Conservation (phyloP, 1,140 invertebrate species). For the Penaeus indicus region DNA sequence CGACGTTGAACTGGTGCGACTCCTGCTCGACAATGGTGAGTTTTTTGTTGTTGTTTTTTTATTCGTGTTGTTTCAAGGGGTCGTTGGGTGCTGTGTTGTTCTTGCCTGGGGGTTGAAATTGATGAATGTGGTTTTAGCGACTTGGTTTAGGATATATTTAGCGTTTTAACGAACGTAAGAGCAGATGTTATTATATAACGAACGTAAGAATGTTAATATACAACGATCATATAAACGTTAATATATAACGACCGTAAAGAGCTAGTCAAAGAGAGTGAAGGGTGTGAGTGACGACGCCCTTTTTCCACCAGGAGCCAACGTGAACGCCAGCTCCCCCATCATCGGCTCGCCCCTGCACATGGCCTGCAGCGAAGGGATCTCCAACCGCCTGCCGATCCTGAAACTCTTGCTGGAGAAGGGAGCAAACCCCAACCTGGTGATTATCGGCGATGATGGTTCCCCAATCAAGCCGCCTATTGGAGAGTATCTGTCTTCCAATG, state of each 20-base stretch:
- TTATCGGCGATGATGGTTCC: constrained; percentile 80
- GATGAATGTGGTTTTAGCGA: not conserved
- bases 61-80: not conserved
- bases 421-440: constrained; percentile 84
- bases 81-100: too few relatives aligned
- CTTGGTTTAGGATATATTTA: not conserved
- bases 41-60: not conserved
- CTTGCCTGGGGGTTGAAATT: too few relatives aligned
- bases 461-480: constrained; percentile 82
- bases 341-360: constrained; percentile 89
- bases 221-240: too few relatives aligned
- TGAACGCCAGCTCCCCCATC: constrained; percentile 85
- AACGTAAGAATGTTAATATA: too few relatives aligned
- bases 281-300: not conserved
- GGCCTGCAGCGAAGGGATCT: constrained; percentile 85
- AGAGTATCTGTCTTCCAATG: constrained; percentile 85
- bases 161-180: not conserved
- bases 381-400: constrained; percentile 75
- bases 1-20: constrained; percentile 80
- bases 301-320: constrained; percentile 78
- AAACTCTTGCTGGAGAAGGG: constrained; percentile 81
- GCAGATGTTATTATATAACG: too few relatives aligned
- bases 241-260: too few relatives aligned
- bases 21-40: constrained; percentile 80
- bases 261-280: not conserved